These are phyloP conservation scores for Bradynema listronoti DNA, from an alignment of 1,140 invertebrate species.

Conservation along the genomic window DNA sequence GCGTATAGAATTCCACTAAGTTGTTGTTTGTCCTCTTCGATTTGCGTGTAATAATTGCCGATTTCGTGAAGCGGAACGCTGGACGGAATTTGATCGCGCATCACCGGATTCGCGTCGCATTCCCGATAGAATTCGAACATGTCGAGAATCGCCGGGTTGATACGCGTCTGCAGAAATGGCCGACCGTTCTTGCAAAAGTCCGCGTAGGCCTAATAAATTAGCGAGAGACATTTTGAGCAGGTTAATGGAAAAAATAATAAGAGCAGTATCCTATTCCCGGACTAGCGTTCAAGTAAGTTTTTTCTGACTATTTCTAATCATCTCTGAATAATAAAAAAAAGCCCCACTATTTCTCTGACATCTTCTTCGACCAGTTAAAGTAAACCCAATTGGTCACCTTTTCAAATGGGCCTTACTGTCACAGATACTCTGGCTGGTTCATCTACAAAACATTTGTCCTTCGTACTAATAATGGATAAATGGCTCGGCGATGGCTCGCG, in stretches of 20 bases:
- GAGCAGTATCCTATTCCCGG: no score
- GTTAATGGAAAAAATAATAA: no score
- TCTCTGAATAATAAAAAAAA: slow-evolving; percentile 3
- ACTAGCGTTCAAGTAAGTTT: no score
- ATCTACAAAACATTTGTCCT: no score
- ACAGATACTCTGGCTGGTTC: no score
- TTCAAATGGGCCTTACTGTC: no score
- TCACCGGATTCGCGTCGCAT: slow-evolving; percentile 5
- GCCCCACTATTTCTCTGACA: slow-evolving; percentile 4
- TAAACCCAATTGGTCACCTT: no score
- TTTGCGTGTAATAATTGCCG: slow-evolving; percentile 1
- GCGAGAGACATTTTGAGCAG: not conserved
- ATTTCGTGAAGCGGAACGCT: slow-evolving; percentile 15
- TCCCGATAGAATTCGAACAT: slow-evolving; percentile 26
- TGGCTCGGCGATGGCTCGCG: no score
- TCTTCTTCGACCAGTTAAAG: not conserved
- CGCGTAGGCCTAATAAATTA: slow-evolving; percentile 22
- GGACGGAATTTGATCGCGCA: slow-evolving; percentile 20
- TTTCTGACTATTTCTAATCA: no score
- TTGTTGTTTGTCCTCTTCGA: slow-evolving; percentile 8
- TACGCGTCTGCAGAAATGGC: slow-evolving; percentile 16
- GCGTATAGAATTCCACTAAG: slow-evolving; percentile 3
- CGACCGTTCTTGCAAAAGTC: slow-evolving; percentile 25
- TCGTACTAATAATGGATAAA: no score
- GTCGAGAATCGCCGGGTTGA: slow-evolving; percentile 33